Conservation (phyloP, 2,113 vertebrate species). For the Siphamia tubifer region DNA sequence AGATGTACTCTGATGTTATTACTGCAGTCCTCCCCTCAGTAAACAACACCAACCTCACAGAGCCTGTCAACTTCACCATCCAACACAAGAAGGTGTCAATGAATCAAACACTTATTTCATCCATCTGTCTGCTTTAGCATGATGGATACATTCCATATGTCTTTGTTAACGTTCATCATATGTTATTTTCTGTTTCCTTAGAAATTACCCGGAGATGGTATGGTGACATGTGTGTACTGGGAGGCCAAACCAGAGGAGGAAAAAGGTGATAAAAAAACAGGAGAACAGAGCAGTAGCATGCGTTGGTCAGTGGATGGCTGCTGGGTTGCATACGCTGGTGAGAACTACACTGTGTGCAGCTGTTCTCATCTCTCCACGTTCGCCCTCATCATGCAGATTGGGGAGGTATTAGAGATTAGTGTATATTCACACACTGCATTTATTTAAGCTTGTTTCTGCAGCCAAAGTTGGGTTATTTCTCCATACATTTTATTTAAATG, state of each 20-base stretch:
- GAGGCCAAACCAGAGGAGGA: not conserved
- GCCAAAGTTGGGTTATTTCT: too few species aligned
- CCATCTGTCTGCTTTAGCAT: not conserved
- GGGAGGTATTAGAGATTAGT: constrained; percentile 53
- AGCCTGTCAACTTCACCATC: constrained; percentile 74
- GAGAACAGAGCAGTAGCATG: not conserved
- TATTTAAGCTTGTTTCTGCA: too few species aligned
- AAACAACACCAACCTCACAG: constrained; percentile 54
- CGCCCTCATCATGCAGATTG: constrained; percentile 79
- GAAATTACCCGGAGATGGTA: too few species aligned
- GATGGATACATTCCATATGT: too few species aligned
- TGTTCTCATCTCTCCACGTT: constrained; percentile 78
- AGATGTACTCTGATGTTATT: constrained; percentile 66
- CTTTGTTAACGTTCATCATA: too few species aligned
- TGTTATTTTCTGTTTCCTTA: too few species aligned
- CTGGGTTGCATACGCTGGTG: constrained; percentile 2
- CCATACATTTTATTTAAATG: too few species aligned
- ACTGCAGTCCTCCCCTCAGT: constrained; percentile 48
- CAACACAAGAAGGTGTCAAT: constrained; percentile 54
- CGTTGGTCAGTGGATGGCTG: constrained; percentile 77
- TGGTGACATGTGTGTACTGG: constrained; percentile 80
- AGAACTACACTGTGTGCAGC: constrained; percentile 73
- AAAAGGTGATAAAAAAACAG: not conserved
- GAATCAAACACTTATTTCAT: not conserved
- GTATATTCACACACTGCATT: too few species aligned